A percentile compares a stretch with the other conserved stretches of the same genome.
Evolutionary conservation across 2,113 vertebrate genomes (phyloP).

Genomic region (Anarhynchus alexandrinus): DNA sequence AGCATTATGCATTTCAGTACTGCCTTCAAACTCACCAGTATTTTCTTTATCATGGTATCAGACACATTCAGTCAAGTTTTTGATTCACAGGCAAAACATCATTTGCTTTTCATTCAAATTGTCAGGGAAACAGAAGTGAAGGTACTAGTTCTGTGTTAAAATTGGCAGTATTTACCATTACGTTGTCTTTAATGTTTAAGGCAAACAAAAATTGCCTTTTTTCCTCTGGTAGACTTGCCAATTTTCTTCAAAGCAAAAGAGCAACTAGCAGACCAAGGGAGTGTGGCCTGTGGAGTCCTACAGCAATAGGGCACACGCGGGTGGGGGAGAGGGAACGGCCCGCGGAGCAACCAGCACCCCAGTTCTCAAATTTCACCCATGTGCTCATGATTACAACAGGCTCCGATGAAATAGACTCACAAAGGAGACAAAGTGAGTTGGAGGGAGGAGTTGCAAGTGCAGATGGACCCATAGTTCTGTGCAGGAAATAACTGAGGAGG

Average conservation of each 20-base stretch:
- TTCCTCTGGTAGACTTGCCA: background rate
- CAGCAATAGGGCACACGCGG: fast-evolving
- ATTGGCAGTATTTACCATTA: constrained; percentile 25
- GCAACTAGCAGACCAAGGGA: background rate
- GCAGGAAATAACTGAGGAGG: background rate
- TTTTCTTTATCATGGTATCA: constrained; percentile 4
- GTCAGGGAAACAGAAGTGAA: background rate
- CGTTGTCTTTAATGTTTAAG: constrained; percentile 29
- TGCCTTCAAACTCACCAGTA: constrained; percentile 39
- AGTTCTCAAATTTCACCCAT: background rate
- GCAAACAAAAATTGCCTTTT: background rate
- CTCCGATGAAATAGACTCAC: background rate
- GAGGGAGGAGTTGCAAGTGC: background rate
- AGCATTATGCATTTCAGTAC: constrained; percentile 49
- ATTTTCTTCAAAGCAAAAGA: background rate
- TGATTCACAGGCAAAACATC: background rate
- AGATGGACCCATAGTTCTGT: background rate
- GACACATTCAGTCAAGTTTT: background rate
- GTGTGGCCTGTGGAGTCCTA: background rate
- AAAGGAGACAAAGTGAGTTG: background rate
- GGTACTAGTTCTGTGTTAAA: constrained; percentile 36
- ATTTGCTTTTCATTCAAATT: background rate
- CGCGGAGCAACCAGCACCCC: fast-evolving
- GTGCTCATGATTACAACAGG: background rate
- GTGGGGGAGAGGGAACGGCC: background rate